Base-by-base conservation (phyloP, 2,113 vertebrate species). In the Cyanoderma ruficeps region DNA sequence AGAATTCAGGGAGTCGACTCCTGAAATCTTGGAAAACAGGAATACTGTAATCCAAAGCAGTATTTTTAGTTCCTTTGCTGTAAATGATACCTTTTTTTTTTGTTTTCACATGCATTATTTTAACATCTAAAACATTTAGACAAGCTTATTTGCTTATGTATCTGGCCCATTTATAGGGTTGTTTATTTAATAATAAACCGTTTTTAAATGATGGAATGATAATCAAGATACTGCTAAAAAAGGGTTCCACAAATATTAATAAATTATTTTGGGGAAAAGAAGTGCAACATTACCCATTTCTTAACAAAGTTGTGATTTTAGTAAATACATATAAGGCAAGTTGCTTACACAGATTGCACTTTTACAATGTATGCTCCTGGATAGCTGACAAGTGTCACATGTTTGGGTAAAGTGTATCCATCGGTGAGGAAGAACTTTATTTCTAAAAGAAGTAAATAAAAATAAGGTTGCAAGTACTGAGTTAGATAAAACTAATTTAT, bases 121-220 rank as follows among this genome's bases (percentile, higher is more conserved):
- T 90, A 76, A 76, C 28, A 69, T 88, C 46, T 85, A 65, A 77
- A 80, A 65, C 39, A 12, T 49, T 91, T 85, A 91, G 78, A 85
- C 76, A 71, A 82, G 27, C 44, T 79, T 94, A 56, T 68, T 92
- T 94, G 25, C 72, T 91, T 75, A 11, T 91, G 35, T 87, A 55
- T 82, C 52, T 80, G 49, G 37, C 57, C 67, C 90, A 20, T 93
- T 94, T 91, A 41, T 94, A 79, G 35, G 67, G 24, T 25, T 86
- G 76, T 77, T 93, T 95, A 84, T 88, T 91, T 93, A 93, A 81
- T 82, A 90, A 90, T 91, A 95, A 87, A 84, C 27, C 24, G 44
- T 12, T 84, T 94, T 55, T 17, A 89, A 93, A 87, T 65, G 4
- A 70, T 76, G 10, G 82, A 95, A 72, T 90, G 65, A 56, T 91